Conservation (phyloP, 92 coral and sea anemone species). For the Phenganax marumi region DNA sequence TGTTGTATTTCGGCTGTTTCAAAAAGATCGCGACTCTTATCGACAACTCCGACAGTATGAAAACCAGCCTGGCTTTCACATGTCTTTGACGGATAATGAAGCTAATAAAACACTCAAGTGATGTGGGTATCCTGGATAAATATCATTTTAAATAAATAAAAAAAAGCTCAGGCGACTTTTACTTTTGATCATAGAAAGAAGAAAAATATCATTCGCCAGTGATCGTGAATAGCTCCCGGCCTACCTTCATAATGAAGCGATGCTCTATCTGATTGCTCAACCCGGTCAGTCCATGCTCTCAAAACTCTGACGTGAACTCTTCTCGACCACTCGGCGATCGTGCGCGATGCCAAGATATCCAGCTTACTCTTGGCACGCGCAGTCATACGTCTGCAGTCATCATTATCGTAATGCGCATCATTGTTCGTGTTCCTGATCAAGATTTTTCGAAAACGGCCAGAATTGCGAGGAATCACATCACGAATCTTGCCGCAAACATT, state of each 20-base stretch:
- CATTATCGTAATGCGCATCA: constrained; percentile 61
- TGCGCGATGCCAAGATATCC: constrained; percentile 79
- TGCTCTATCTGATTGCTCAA: constrained; percentile 38
- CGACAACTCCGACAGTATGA: too few relatives aligned
- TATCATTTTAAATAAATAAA: too few relatives aligned
- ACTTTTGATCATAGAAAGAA: neutral
- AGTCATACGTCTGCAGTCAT: constrained; percentile 85
- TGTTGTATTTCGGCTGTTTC: too few relatives aligned
- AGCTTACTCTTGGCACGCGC: constrained; percentile 88
- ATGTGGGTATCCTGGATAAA: too few relatives aligned
- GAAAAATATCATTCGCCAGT: neutral
- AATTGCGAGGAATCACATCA: constrained; percentile 79
- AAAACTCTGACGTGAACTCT: constrained; percentile 54
- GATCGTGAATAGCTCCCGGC: neutral
- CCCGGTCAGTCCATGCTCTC: constrained; percentile 88
- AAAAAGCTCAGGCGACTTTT: neutral
- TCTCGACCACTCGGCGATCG: constrained; percentile 59
- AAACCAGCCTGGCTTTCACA: too few relatives aligned
- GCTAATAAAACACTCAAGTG: neutral
- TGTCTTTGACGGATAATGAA: too few relatives aligned
- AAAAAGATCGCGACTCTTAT: too few relatives aligned
- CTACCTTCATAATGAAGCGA: constrained; percentile 95
- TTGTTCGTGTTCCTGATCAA: constrained; percentile 75
- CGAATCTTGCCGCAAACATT: constrained; percentile 79
- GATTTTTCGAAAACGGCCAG: constrained; percentile 83